phyloP scores from a whole-genome alignment of 1,140 invertebrate species.

The Coboldia fuscipes region DNA sequence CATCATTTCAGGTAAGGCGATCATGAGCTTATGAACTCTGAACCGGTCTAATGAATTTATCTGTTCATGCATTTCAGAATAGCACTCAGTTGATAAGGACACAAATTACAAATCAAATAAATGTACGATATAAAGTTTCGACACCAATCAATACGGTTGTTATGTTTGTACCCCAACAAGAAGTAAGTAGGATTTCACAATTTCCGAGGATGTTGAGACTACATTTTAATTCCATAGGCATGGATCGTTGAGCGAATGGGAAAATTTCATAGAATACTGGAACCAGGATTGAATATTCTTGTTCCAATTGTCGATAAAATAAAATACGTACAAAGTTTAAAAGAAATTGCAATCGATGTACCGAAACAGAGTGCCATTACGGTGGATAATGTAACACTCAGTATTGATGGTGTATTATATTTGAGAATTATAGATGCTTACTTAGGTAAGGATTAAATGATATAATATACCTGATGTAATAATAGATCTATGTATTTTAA shows the following conservation, averaged over 20 bases:
- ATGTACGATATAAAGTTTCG: constrained; percentile 33
- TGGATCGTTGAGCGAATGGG: constrained; percentile 99
- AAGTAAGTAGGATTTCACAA: constrained; percentile 30
- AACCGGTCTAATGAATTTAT: too few species aligned
- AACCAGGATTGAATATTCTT: constrained; percentile 87
- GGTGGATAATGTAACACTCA: constrained; percentile 88
- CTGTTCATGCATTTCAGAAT: too few species aligned
- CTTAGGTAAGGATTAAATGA: constrained; percentile 25
- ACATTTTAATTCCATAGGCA: constrained; percentile 37
- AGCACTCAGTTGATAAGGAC: too few species aligned
- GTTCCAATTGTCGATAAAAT: constrained; percentile 84
- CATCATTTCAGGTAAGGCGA: too few species aligned
- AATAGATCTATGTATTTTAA: constrained; percentile 7
- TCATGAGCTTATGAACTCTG: too few species aligned
- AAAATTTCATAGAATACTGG: constrained; percentile 77
- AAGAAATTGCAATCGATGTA: constrained; percentile 98
- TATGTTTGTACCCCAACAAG: constrained; percentile 97
- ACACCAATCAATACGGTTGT: constrained; percentile 81
- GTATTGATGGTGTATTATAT: constrained; percentile 94
- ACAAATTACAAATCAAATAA: too few species aligned
- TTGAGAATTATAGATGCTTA: constrained; percentile 86
- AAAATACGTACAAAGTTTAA: constrained; percentile 95
- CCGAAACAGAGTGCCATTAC: constrained; percentile 98
- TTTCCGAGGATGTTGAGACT: constrained; percentile 1
- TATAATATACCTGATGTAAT: not conserved